Evolutionary conservation across 2,888 invertebrate genomes (phyloP).

Genomic region (Luperina nickerlii): DNA sequence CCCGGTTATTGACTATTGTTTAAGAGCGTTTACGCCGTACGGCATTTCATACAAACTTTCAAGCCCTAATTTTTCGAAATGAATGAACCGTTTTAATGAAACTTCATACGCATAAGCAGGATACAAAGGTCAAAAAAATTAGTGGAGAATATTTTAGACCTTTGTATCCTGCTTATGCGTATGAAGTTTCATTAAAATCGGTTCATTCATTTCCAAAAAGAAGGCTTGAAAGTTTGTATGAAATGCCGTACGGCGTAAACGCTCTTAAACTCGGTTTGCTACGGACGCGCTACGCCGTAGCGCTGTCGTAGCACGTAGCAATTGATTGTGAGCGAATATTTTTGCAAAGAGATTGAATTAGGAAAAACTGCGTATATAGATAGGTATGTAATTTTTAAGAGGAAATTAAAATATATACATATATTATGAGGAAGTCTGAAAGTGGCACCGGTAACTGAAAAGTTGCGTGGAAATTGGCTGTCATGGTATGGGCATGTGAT

Average conservation of each 20-base stretch:
- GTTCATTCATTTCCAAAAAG: too few relatives aligned
- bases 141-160: too few relatives aligned
- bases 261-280: constrained; percentile 51
- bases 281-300: constrained; percentile 62
- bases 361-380: background rate
- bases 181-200: too few relatives aligned
- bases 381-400: background rate
- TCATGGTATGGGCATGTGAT: background rate
- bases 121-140: too few relatives aligned
- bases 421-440: background rate
- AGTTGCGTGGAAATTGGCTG: background rate
- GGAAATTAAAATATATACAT: background rate
- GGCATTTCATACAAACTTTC: too few relatives aligned
- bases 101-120: too few relatives aligned
- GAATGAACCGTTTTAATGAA: too few relatives aligned
- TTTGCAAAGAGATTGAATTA: constrained; percentile 5
- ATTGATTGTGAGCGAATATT: constrained; percentile 11
- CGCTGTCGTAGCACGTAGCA: constrained; percentile 52
- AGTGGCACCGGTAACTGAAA: background rate
- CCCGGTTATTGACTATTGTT: constrained; percentile 49
- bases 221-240: too few relatives aligned
- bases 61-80: too few relatives aligned
- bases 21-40: too few relatives aligned
- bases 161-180: too few relatives aligned
- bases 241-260: too few relatives aligned